Evolutionary conservation across 2,797 vertebrate genomes (phyloP), one percentile per base, ranked within the genome.

Genomic region (Garrulus glandarius): DNA sequence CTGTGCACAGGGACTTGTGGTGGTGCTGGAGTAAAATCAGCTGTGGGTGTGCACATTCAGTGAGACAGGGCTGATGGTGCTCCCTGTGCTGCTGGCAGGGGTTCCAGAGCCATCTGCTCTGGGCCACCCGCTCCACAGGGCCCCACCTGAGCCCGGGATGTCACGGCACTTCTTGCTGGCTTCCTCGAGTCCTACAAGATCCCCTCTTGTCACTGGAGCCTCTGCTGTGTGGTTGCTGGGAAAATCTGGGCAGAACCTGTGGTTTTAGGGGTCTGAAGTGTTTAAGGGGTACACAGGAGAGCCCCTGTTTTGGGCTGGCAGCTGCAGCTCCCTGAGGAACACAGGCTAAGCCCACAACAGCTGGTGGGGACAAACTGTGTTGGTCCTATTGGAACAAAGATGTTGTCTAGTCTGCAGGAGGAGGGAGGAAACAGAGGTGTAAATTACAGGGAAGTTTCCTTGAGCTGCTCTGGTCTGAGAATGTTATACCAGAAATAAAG

Each of bases 51-150:
- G 95, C 84, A 92, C 95, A 89, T 89, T 80, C 64, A 78, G 5
- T 77, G 79, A 89, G 88, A 61, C 89, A 71, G 91, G 69, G 84
- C 53, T 83, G 89, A 50, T 5, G 37, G 67, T 76, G 85, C 87
- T 94, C 74, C 59, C 26, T 27, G 85, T 15, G n/a, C 79, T 15
- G n/a, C 79, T 97, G 93, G 89, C 56, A 89, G 91, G 93, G 92
- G 84, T 86, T 80, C 96, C 87, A 50, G 60, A 19, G 55, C 96
- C 97, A 90, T 95, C 96, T 98, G 96, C 93, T 87, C 5, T 4
- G 16, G 44, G 68, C 75, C 87, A 5, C 9, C 5, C 3, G 6
- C n/a, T 34, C 55, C n/a, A 39, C 57, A 11, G 93, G 43, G 34
- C 17, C 16, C 64, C 96, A 93, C 95, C 95, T 92, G 88, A 29